Conservation (phyloP, 2,113 vertebrate genomes). For the Prochilodus magdalenae region DNA sequence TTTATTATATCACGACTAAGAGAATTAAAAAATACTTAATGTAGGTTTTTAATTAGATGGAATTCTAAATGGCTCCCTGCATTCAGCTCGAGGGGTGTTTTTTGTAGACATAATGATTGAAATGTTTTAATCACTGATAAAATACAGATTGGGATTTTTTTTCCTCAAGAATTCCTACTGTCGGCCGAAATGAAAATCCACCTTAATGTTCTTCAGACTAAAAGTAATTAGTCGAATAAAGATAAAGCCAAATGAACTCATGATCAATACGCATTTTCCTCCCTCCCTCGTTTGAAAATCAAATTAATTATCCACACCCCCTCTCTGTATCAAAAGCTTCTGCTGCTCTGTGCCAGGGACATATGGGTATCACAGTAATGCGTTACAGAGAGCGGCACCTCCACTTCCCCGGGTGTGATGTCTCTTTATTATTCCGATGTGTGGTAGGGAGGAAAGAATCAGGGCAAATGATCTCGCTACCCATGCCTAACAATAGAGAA, state of each 20-base stretch:
- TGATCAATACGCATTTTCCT: conserved; percentile 59
- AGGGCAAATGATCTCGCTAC: conserved; percentile 60
- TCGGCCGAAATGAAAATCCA: conserved; percentile 57
- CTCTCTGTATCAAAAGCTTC: conserved; percentile 53
- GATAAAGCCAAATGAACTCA: conserved; percentile 60
- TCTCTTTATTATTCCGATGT: conserved; percentile 59
- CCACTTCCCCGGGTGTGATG: conserved; percentile 53
- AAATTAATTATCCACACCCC: conserved; percentile 59
- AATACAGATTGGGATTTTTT: conserved; percentile 57
- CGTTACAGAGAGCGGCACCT: conserved; percentile 39
- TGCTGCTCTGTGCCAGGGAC: conserved; percentile 46
- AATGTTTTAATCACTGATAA: conserved; percentile 68
- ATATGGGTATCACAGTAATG: conserved; percentile 52
- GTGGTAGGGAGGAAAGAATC: conserved; percentile 54
- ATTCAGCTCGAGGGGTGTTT: conserved; percentile 55
- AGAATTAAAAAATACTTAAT: conserved; percentile 63
- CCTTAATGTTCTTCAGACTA: conserved; percentile 62
- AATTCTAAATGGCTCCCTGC: conserved; percentile 46
- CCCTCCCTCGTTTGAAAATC: conserved; percentile 57
- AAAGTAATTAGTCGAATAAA: conserved; percentile 63
- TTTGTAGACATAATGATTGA: conserved; percentile 57
- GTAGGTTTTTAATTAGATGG: conserved; percentile 61
- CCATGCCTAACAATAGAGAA: conserved; percentile 58
- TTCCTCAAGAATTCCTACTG: conserved; percentile 52
- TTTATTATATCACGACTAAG: conserved; percentile 53